Base-by-base conservation (phyloP, 2,113 vertebrate species). In the Notiomystis cincta region DNA sequence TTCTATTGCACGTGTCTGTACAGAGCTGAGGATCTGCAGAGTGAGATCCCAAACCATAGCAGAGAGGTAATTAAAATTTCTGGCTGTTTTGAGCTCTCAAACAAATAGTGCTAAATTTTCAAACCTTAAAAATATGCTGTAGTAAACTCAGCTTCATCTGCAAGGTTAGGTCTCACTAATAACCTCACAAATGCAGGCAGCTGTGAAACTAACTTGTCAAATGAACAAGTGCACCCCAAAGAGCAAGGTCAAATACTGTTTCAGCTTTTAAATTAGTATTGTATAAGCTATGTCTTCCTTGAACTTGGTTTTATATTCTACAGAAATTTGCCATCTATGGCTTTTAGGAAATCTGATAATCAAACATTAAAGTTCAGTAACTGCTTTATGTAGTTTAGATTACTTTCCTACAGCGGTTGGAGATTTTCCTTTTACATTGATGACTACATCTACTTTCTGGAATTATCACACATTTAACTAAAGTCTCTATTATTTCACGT, bases 281-380 rank as follows among this genome's bases (percentile, higher is more conserved):
- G 79, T 83, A 92, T 83, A 77, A 75, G 50, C 51, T 78, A 51
- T 7, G 51, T 70, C 62, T 88, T 93, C 67, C 54, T 91, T 95
- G 87, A 96, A 93, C 70, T 38, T 71, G 60, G 51, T 92, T 94
- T 93, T 77, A 54, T 47, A 86, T 93, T 95, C 83, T 56, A 47
- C 42, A 86, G 87, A 96, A 95, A 93, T 67, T 85, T 0, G 1
- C 54, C 90, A 77, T n/a, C 50, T 77, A 54, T 15, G 8, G 66
- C 88, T 95, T 94, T 77, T 71, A 88, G 85, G 90, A 94, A 90
- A 92, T 33, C 86, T 89, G 62, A 92, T 85, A 90, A 94, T 89
- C 86, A 95, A 87, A 76, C 51, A 88, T 38, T 60, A 78, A 91
- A 88, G 64, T 83, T 94, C 79, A 56, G 67, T 88, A 93, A 91